phyloP scores from a whole-genome alignment of 2,888 invertebrate genomes.

The Alviniconcha strummeri region DNA sequence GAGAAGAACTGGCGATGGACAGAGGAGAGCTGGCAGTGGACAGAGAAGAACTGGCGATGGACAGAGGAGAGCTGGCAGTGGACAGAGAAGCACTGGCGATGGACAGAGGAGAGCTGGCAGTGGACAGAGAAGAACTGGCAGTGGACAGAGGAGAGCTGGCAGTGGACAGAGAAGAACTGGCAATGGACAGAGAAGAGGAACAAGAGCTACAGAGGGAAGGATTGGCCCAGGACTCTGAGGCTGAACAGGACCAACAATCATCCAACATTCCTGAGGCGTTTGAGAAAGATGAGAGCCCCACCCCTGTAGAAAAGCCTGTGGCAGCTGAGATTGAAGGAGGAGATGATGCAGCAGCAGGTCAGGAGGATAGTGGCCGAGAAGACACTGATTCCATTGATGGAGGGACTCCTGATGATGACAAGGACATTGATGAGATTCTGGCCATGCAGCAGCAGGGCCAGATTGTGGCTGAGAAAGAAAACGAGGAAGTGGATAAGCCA shows the following conservation, averaged over 20 bases:
- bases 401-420: constrained; percentile 49
- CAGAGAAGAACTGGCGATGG: too few species aligned
- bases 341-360: neutral
- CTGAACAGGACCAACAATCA: constrained; percentile 36
- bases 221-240: neutral
- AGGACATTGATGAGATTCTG: constrained; percentile 47
- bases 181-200: too few species aligned
- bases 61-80: too few species aligned
- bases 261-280: constrained; percentile 53
- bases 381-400: constrained; percentile 53
- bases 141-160: too few species aligned
- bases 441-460: constrained; percentile 20
- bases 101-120: too few species aligned
- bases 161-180: too few species aligned
- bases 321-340: constrained; percentile 9
- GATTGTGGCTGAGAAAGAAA: neutral
- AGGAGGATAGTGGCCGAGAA: constrained; percentile 39
- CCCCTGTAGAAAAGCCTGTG: constrained; percentile 30
- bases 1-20: too few species aligned
- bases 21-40: too few species aligned
- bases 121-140: too few species aligned
- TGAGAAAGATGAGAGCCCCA: constrained; percentile 53
- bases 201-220: too few species aligned
- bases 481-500: constrained; percentile 10
- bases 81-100: too few species aligned